phyloP scores from a whole-genome alignment of 2,797 vertebrate genomes.

The Poecilia velifera region DNA sequence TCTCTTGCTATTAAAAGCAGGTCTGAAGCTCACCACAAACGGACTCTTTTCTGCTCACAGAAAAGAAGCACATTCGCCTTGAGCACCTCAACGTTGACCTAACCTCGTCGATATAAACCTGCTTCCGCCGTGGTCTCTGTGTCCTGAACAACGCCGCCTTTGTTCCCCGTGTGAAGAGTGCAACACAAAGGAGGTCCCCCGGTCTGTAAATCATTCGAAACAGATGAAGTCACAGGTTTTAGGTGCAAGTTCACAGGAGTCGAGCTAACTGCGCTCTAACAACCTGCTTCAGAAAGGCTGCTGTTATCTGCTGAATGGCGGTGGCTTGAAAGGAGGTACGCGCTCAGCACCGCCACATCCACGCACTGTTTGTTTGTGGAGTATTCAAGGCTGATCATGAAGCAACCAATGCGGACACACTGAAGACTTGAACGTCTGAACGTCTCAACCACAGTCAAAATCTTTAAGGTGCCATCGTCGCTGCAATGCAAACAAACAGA shows the following conservation, averaged over 20 bases:
- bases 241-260: conserved; percentile 62
- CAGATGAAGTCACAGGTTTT: conserved; percentile 71
- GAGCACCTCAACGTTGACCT: conserved; percentile 64
- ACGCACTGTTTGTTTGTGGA: conserved; percentile 33
- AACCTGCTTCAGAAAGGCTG: conserved; percentile 39
- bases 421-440: background rate
- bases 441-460: background rate
- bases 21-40: conserved; percentile 40
- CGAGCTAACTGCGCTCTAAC: conserved; percentile 47
- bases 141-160: conserved; percentile 73
- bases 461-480: background rate
- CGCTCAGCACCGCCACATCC: conserved; percentile 2
- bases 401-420: background rate
- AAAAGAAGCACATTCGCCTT: conserved; percentile 45
- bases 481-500: background rate
- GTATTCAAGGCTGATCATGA: conserved; percentile 14
- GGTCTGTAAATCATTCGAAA: conserved; percentile 76
- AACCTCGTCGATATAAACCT: conserved; percentile 63
- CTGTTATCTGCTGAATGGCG: conserved; percentile 28
- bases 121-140: conserved; percentile 37
- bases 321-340: conserved; percentile 36
- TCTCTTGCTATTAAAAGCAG: conserved; percentile 41
- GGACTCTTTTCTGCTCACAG: conserved; percentile 23
- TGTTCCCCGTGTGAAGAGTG: conserved; percentile 64
- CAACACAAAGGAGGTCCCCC: conserved; percentile 61